Base-by-base conservation (phyloP, 1,140 invertebrate species). In the Agrypnia vestita region DNA sequence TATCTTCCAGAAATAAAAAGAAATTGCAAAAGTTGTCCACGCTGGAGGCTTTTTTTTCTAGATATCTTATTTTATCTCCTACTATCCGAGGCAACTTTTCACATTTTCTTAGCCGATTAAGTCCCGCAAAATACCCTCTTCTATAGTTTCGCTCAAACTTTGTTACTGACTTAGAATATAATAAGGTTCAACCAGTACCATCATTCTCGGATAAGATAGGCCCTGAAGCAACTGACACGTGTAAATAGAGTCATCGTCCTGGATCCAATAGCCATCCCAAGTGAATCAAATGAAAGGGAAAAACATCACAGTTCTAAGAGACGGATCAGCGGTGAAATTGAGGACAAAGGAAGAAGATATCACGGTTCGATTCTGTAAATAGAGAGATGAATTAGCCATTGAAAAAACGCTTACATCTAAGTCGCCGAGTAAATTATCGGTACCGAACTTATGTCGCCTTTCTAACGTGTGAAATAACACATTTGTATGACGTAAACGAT, bases 31-130 rank as follows among this genome's bases (percentile, higher is more conserved):
- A 64, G 61, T 62, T 35, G 6, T 12, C 10, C 35, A 43, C 19
- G 12, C 11, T 15, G 61, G 12, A 64, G 19, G 25, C 25, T 35
- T 35, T 35, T 35, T 62, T 64, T 64, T 59, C 55, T 64, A 64
- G 3, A n/a, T 19, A 25, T 64, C 25, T 35, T 64, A 35, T 64
- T 64, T 64, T 64, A 64, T 64, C 61, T 64, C 35, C 13, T 64
- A 64, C n/a, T 25, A 64, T 12, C 61, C 13, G 61, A 64, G 25
- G 1, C 25, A 64, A 64, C 61, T 64, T 64, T 64, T 1, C 25
- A 35, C 4, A 64, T 43, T 64, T 35, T 64, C 19, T 15, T 64
- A 25, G 10, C 12, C 61, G 10, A 64, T 25, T 35, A 25, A 13
- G 11, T 7, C 35, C 61, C 61, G 21, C 61, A 64, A 64, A 64